A percentile compares a stretch with the other conserved stretches of the same genome.
These are phyloP conservation scores for Propsilocerus akamusi DNA, from an alignment of 1,140 invertebrate genomes.

Conservation along the genomic window DNA sequence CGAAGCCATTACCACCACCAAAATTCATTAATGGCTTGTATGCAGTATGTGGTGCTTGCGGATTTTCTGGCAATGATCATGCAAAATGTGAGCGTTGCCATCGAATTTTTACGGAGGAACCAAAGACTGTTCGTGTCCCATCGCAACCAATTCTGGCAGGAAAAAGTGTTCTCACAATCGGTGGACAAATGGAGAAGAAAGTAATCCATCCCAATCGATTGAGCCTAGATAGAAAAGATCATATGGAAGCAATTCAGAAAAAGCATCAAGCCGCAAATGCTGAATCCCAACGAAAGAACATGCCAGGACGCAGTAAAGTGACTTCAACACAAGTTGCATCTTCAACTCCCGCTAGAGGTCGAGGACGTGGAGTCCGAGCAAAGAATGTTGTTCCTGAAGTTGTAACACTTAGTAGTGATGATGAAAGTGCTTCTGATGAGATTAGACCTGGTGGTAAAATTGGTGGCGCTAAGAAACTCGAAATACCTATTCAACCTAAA, in stretches of 20 bases:
- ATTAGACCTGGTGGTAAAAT: not conserved
- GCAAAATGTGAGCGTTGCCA: constrained; percentile 45
- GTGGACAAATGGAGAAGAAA: not conserved
- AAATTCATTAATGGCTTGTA: constrained; percentile 44
- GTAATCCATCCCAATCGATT: not conserved
- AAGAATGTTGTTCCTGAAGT: constrained; percentile 40
- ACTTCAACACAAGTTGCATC: not conserved
- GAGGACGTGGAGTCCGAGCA: constrained; percentile 9
- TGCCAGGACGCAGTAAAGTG: constrained; percentile 9
- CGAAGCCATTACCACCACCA: constrained; percentile 26
- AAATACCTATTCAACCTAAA: not conserved
- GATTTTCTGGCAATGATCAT: constrained; percentile 49
- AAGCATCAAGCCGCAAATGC: constrained; percentile 9
- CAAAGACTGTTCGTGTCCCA: constrained; percentile 30
- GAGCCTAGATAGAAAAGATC: constrained; percentile 10
- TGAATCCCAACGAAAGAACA: constrained; percentile 8
- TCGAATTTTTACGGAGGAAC: constrained; percentile 33
- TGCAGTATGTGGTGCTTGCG: constrained; percentile 51
- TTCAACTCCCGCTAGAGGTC: constrained; percentile 13
- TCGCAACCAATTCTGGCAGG: constrained; percentile 10
- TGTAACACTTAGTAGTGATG: constrained; percentile 41
- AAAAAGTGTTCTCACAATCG: constrained; percentile 7
- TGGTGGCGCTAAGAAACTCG: not conserved
- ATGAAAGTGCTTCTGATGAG: constrained; percentile 25
- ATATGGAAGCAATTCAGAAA: constrained; percentile 6